Conservation (phyloP, 2,113 vertebrate genomes). For the Xyliphius kryptos region DNA sequence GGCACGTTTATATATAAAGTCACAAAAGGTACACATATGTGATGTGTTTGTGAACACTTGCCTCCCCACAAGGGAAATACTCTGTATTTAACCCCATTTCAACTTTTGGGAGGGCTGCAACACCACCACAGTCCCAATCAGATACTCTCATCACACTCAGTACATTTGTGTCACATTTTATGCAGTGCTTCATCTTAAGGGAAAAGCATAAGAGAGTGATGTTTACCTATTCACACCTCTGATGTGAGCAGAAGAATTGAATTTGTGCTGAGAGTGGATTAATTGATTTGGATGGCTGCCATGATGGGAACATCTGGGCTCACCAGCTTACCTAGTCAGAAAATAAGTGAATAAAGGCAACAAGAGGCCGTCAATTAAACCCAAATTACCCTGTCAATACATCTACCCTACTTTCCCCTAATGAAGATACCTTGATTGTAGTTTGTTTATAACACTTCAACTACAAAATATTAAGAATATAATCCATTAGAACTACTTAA, state of each 20-base stretch:
- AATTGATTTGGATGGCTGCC: conserved; percentile 64
- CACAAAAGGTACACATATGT: conserved; percentile 34
- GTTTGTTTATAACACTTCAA: no score
- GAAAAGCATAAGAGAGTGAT: conserved; percentile 41
- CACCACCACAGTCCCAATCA: conserved; percentile 24
- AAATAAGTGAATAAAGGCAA: conserved; percentile 37
- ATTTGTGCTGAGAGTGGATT: conserved; percentile 51
- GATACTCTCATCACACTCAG: conserved; percentile 15
- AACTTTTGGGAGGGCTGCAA: conserved; percentile 28
- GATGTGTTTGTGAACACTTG: conserved; percentile 30
- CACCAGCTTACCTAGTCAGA: conserved; percentile 42
- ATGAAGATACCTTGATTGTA: no score
- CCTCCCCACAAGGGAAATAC: conserved; percentile 36
- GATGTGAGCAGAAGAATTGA: conserved; percentile 47
- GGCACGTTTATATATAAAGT: conserved; percentile 28
- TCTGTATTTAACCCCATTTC: conserved; percentile 34
- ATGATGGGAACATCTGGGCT: conserved; percentile 53
- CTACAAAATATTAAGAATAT: no score
- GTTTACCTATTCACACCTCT: conserved; percentile 64
- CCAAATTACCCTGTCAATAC: conserved; percentile 21
- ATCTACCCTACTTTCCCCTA: no score
- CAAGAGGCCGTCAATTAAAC: no score
- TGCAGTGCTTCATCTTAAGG: conserved; percentile 36
- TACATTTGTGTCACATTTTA: conserved; percentile 22
- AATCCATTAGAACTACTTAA: no score